Evolutionary conservation across 2,888 invertebrate genomes (phyloP), one percentile per base, ranked within the genome.

Genomic region (Ormyrus nitidulus): DNA sequence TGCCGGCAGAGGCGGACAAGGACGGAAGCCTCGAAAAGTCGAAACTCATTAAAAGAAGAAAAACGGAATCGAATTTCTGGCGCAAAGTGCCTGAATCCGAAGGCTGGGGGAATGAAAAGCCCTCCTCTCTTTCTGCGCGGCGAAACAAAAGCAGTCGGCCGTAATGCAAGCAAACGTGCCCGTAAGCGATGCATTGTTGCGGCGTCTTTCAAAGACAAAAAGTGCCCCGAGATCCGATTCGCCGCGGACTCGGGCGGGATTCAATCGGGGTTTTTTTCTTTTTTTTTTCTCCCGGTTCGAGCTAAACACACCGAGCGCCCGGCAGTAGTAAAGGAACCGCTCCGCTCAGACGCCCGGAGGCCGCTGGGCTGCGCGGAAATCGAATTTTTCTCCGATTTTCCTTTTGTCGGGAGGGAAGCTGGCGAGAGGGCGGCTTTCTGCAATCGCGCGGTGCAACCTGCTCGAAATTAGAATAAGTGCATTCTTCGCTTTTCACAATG

Each of bases 1-100:
- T 34, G 34, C 34, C 34, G 34, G 34, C 34, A 34, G 34, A 34
- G 4, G 34, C 34, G 4, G 6, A 8, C 65, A 34, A 51, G 4
- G 6, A 9, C 49, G 49, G 66, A 54, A 49, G 66, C 56, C 58
- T 49, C 48, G 65, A 51, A 9, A 62, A 69, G 62, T 69, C 76
- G 77, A 64, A 62, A 56, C 70, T 70, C 77, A 65, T 65, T 58
- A 65, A 58, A 58, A 44, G 58, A 77, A 77, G 64, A 70, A 70
- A 62, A 64, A 58, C 56, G n/a, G 44, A 70, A 77, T 77, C 77
- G 77, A 71, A 71, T 71, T 53, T n/a, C 9, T 51, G 58, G n/a
- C 0, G 6, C n/a, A 51, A 66, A 59, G 49, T 56, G 48, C 44
- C 59, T 58, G 58, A 65, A 64, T 64, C 19, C 64, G 64, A 53